Percentiles rank a stretch among this genome's conserved stretches.
These are phyloP conservation scores for Eretmochelys imbricata DNA, from an alignment of 2,113 vertebrate genomes.

Conservation along the genomic window DNA sequence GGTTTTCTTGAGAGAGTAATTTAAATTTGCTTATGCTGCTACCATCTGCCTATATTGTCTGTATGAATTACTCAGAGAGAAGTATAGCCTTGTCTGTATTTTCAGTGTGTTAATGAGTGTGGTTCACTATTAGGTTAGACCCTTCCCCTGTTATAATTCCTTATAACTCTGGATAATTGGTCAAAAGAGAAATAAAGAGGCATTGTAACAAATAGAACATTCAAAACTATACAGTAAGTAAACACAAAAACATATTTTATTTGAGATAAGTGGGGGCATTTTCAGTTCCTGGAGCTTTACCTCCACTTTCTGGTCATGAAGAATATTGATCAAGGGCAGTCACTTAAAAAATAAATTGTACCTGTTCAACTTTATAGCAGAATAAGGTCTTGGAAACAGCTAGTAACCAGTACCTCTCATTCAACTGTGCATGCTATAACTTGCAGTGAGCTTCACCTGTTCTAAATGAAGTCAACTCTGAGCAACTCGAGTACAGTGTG, in stretches of 20 bases:
- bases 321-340: not conserved
- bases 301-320: not conserved
- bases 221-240: not conserved
- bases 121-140: not conserved
- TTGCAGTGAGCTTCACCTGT: not conserved
- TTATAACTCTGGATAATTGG: not conserved
- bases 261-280: not conserved
- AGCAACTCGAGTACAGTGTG: not conserved
- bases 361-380: not conserved
- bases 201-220: not conserved
- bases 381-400: not conserved
- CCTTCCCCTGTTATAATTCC: not conserved
- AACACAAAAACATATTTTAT: not conserved
- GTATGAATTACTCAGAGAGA: not conserved
- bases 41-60: not conserved
- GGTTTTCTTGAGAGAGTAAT: not conserved
- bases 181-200: not conserved
- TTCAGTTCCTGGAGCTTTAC: not conserved
- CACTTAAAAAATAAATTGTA: not conserved
- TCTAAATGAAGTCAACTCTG: not conserved
- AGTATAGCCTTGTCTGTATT: not conserved
- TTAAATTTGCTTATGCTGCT: constrained; percentile 15
- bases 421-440: not conserved
- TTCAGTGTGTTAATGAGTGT: not conserved
- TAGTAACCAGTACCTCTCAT: not conserved